A percentile compares a stretch with the other conserved stretches of the same genome.
phyloP scores from a whole-genome alignment of 2,113 vertebrate species.

The Crotalus tigris region DNA sequence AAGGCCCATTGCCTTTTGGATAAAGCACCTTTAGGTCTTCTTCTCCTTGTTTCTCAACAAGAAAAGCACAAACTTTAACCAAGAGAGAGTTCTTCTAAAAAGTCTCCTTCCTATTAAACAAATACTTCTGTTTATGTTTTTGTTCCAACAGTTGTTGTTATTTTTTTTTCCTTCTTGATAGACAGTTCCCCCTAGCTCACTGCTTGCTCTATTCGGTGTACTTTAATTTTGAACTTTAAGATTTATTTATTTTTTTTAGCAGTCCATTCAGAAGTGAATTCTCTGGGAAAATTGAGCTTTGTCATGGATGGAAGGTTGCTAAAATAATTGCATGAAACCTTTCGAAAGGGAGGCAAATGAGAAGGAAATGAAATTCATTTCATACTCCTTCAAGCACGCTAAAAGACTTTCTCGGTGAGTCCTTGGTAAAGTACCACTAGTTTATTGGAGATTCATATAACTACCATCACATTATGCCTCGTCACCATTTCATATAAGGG shows the following conservation, averaged over 20 bases:
- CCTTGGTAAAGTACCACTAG: conserved; percentile 82
- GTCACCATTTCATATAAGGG: conserved; percentile 81
- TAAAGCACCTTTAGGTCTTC: background rate
- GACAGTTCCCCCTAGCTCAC: conserved; percentile 77
- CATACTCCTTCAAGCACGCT: conserved; percentile 96
- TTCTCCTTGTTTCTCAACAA: background rate
- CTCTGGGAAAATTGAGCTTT: conserved; percentile 98
- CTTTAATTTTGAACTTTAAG: conserved; percentile 85
- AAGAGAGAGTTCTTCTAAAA: background rate
- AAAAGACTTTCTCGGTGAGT: conserved; percentile 85
- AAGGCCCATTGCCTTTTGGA: background rate
- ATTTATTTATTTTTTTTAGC: conserved; percentile 63
- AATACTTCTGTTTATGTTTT: conserved; percentile 78
- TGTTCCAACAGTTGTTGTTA: conserved; percentile 62
- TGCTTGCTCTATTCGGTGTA: conserved; percentile 77
- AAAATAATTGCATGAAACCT: conserved; percentile 94
- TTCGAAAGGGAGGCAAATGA: conserved; percentile 93
- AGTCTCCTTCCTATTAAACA: conserved; percentile 65
- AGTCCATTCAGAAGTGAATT: conserved; percentile 89
- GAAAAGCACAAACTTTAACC: background rate
- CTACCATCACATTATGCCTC: conserved; percentile 84
- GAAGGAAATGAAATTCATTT: conserved; percentile 98
- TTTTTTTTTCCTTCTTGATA: conserved; percentile 67
- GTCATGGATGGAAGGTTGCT: conserved; percentile 99
- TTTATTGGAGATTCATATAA: conserved; percentile 83